Conservation (phyloP, 2,888 invertebrate species). For the Aphrophora alni region DNA sequence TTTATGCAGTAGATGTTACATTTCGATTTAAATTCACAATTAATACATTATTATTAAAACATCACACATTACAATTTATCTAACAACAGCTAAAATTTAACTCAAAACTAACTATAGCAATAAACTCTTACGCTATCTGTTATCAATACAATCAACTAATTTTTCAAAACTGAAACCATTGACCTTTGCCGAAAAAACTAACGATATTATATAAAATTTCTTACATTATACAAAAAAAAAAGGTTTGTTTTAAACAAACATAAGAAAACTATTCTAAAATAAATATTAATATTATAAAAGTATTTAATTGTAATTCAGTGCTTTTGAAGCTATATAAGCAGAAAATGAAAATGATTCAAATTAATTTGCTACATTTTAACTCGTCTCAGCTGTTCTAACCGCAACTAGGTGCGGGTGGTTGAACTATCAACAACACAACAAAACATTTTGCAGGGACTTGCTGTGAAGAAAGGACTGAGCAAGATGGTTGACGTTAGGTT, state of each 20-base stretch:
- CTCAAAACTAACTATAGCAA: background rate
- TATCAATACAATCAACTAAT: background rate
- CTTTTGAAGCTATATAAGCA: too few relatives aligned
- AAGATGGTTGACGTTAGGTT: slow-evolving; percentile 39
- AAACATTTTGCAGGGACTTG: background rate
- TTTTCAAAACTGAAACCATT: background rate
- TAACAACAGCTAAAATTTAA: background rate
- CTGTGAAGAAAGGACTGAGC: background rate
- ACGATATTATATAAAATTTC: too few relatives aligned
- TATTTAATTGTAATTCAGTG: too few relatives aligned
- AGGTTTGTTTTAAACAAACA: too few relatives aligned
- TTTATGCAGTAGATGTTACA: background rate
- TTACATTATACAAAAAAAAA: too few relatives aligned
- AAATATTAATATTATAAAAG: too few relatives aligned
- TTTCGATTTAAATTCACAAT: background rate
- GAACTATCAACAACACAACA: slow-evolving; percentile 3
- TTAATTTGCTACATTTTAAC: too few relatives aligned
- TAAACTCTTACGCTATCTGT: background rate
- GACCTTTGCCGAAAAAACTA: background rate
- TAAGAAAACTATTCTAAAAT: too few relatives aligned
- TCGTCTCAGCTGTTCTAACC: background rate
- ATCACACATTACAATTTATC: background rate
- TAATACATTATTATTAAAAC: background rate
- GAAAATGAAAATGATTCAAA: too few relatives aligned
- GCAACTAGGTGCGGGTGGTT: background rate